Conservation (phyloP, 2,888 invertebrate genomes). For the Flexamia atlantica region DNA sequence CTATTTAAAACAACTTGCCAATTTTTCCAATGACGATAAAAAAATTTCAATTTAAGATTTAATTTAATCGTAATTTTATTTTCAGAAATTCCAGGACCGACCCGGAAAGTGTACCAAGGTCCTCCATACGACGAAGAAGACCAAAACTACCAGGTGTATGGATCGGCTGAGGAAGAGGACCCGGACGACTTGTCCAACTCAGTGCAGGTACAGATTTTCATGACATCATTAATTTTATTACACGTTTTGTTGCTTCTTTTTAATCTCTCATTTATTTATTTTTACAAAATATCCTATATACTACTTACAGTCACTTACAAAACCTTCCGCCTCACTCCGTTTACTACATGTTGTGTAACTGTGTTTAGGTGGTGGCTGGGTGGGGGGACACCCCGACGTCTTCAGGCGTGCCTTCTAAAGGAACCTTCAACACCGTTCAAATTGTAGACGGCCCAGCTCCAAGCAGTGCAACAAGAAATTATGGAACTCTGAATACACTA, state of each 20-base stretch:
- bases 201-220: constrained; percentile 51
- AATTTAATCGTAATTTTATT: constrained; percentile 7
- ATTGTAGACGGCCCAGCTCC: neutral
- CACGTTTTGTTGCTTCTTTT: no score
- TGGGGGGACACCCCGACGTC: constrained; percentile 60
- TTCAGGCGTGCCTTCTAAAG: constrained; percentile 46
- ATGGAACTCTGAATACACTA: neutral
- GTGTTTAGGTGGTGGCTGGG: constrained; percentile 35
- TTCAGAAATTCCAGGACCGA: constrained; percentile 88
- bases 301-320: no score
- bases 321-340: no score
- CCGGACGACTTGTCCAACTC: constrained; percentile 72
- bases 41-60: no score
- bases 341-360: no score
- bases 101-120: constrained; percentile 75
- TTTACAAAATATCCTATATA: no score
- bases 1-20: no score
- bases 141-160: constrained; percentile 80
- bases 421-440: constrained; percentile 58
- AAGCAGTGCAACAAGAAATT: constrained; percentile 41
- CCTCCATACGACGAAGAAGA: constrained; percentile 76
- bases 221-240: no score
- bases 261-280: no score
- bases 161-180: constrained; percentile 84
- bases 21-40: no score